Conservation (phyloP, 64 coral and sea anemone genomes). For the Pocillopora verrucosa region DNA sequence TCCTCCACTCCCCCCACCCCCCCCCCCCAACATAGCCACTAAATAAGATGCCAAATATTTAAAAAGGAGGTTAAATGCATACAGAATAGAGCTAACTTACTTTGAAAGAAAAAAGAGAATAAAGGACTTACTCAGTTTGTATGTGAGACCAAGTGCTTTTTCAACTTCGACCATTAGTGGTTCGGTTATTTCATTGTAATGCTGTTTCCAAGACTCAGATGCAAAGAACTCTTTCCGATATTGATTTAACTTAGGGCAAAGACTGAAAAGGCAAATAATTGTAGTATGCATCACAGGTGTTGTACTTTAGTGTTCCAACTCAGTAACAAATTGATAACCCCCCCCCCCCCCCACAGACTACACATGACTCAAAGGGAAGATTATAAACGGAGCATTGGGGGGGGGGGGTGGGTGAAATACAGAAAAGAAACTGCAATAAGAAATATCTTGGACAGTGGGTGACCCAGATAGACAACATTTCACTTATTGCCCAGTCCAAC, state of each 20-base stretch:
- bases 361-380: no score
- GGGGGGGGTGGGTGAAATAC: no score
- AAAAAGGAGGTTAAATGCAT: no score
- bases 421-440: no score
- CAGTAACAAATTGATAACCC: background rate
- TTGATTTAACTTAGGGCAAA: constrained; percentile 74
- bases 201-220: constrained; percentile 36
- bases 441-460: no score
- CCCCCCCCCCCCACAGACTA: no score
- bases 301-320: background rate
- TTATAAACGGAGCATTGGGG: no score
- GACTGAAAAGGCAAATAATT: constrained; percentile 3
- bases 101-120: background rate
- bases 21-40: background rate
- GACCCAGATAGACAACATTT: no score
- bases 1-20: background rate
- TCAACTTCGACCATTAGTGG: constrained; percentile 64
- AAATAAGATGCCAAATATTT: background rate
- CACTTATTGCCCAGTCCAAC: no score
- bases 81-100: no score
- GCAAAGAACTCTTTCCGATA: constrained; percentile 53
- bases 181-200: constrained; percentile 47
- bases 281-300: no score
- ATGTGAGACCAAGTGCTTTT: constrained; percentile 48
- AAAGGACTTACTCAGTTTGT: constrained; percentile 48